These are phyloP conservation scores for Dendropsophus ebraccatus DNA, from an alignment of 2,113 vertebrate species.

Conservation along the genomic window DNA sequence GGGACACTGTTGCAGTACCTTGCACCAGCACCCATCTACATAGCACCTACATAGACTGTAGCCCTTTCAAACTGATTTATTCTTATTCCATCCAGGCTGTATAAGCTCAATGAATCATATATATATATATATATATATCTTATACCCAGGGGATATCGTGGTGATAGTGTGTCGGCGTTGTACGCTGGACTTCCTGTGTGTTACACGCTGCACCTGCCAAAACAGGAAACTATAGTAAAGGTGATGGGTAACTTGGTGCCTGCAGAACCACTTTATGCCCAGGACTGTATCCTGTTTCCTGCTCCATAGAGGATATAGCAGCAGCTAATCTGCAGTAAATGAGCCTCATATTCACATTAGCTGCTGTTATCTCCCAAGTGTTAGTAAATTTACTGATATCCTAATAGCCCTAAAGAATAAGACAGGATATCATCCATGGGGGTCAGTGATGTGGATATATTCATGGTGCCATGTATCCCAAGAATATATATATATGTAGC, in stretches of 20 bases:
- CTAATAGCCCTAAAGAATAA: neutral
- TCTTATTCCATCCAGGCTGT: too few relatives aligned
- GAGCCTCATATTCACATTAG: neutral
- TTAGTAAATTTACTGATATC: neutral
- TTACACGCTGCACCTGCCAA: constrained; percentile 1
- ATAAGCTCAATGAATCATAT: too few relatives aligned
- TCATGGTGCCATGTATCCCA: too few relatives aligned
- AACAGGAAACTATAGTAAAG: constrained; percentile 21
- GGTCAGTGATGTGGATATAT: too few relatives aligned
- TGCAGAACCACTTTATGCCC: constrained; percentile 13
- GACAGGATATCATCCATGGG: too few relatives aligned
- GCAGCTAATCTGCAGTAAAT: neutral
- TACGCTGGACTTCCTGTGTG: neutral
- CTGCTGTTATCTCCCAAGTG: neutral
- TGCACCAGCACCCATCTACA: too few relatives aligned
- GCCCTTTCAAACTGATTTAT: too few relatives aligned
- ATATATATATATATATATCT: too few relatives aligned
- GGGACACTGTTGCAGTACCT: too few relatives aligned
- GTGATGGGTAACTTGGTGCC: constrained; percentile 2
- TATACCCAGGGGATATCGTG: neutral
- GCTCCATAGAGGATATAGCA: neutral
- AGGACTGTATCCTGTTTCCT: constrained; percentile 50
- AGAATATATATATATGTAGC: too few relatives aligned
- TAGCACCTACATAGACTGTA: too few relatives aligned
- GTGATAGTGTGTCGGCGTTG: neutral